Evolutionary conservation across 1,140 invertebrate genomes (phyloP), one percentile per base, ranked within the genome.

Genomic region (Listronotus bonariensis): DNA sequence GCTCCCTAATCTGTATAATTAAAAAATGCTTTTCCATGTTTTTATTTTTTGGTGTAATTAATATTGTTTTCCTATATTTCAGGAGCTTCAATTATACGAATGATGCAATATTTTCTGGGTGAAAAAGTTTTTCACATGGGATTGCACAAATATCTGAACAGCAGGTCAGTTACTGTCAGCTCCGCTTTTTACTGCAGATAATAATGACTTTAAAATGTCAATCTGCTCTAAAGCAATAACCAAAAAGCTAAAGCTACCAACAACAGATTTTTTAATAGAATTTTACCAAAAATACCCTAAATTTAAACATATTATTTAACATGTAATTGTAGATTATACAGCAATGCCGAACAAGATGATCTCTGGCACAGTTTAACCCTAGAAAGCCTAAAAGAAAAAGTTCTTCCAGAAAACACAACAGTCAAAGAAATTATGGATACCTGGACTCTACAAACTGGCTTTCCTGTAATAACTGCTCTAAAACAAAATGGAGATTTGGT

Each of bases 81-180:
- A 89, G 93, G 93, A 26, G 92, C 92, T 17, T 89, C 92, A 0
- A 89, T 98, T n/a, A 91, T 98, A 26, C 84, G 95, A 31, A 98
- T 98, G 95, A 95, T 97, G 92, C 87, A 92, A 61, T 88, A 94
- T 76, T 96, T 96, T 71, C 82, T 98, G 0, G 92, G 92, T 0
- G 87, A 89, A n/a, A 77, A 87, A 15, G 89, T 92, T 0, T 97
- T 98, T 77, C 88, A 89, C 52, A 82, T 83, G 34, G 95, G 93
- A 6, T 80, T 96, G 0, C 88, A 87, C 0, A 90, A 88, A 66
- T 94, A 93, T 74, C 76, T 93, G 1, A 87, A 85, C 1, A 84
- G 81, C 53, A 88, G 85, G 83, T 58, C 34, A 18, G 77, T 78
- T 26, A 36, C 3, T 20, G 5, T 5, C 20, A 1, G 5, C 1